Percentiles rank a stretch among this genome's conserved stretches.
Evolutionary conservation across 1,140 invertebrate genomes (phyloP).

Genomic region (Drosophila quadrilineata): DNA sequence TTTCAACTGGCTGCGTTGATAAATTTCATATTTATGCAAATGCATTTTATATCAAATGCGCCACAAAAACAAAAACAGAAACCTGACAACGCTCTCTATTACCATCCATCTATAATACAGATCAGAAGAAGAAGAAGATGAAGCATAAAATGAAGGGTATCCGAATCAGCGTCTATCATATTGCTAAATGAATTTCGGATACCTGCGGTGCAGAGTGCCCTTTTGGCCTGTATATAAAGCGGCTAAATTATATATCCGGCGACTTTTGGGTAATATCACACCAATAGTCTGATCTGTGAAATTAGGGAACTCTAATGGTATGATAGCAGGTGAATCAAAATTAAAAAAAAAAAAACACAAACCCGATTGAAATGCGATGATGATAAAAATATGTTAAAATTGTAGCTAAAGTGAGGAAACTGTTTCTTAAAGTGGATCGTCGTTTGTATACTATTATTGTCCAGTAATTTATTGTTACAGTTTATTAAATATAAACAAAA

Average conservation of each 20-base stretch:
- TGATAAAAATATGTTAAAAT: no score
- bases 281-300: constrained; percentile 7
- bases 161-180: constrained; percentile 55
- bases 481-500: no score
- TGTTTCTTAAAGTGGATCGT: no score
- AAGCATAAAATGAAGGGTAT: no score
- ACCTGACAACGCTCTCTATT: constrained; percentile 43
- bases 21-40: constrained; percentile 79
- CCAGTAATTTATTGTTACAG: no score
- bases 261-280: constrained; percentile 32
- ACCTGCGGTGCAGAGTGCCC: constrained; percentile 48
- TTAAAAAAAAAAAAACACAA: no score
- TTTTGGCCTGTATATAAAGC: constrained; percentile 46
- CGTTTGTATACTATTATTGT: no score
- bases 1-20: constrained; percentile 61
- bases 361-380: no score
- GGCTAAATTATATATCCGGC: constrained; percentile 73
- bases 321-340: constrained; percentile 9
- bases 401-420: no score
- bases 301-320: constrained; percentile 16
- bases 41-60: constrained; percentile 48
- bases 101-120: constrained; percentile 32
- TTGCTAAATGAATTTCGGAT: constrained; percentile 57
- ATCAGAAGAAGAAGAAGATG: no score
- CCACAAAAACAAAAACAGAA: constrained; percentile 43